Evolutionary conservation across 2,888 invertebrate genomes (phyloP), one percentile per base, ranked within the genome.

Genomic region (Ceraclea dissimilis): DNA sequence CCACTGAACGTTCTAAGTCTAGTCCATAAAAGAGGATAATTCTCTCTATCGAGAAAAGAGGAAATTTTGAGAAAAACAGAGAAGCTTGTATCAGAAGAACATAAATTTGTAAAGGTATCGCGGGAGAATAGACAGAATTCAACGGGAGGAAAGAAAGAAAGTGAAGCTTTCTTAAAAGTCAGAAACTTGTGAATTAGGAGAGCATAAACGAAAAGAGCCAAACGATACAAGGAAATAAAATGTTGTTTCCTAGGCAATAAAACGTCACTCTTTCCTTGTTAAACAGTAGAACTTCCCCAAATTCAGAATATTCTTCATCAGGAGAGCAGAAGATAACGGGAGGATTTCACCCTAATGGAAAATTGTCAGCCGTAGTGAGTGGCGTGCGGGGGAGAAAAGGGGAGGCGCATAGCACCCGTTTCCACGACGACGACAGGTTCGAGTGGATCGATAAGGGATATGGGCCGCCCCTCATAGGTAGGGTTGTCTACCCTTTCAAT

Each of bases 371-470:
- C 47, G 49, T 16, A 13, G 17, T 20, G 49, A 21, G 48, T 46
- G 46, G 22, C 13, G 46, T 13, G 47, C 44, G 34, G 53, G 33
- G 46, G 49, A 53, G 43, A 49, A 31, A 44, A 46, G 44, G 47
- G 46, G 44, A 46, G 56, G 52, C 57, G 57, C 57, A 57, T 57
- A 52, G 57, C 52, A 44, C 46, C 43, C 53, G 57, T 57, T 48
- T 39, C 57, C 57, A 46, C 44, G 53, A 52, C 46, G 43, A 57
- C 57, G 48, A 53, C 53, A 57, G 57, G 53, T 52, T 53, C 57
- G 52, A 47, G 50, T 26, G 31, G 50, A 57, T 44, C 57, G 57
- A 53, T 49, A 52, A 43, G 52, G 46, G 52, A 52, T 52, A 46
- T 20, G 46, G 44, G 44, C 52, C 52, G 52, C 46, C 52, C 47